Conservation (phyloP, 2,888 invertebrate genomes). For the Metallyticus violacea region DNA sequence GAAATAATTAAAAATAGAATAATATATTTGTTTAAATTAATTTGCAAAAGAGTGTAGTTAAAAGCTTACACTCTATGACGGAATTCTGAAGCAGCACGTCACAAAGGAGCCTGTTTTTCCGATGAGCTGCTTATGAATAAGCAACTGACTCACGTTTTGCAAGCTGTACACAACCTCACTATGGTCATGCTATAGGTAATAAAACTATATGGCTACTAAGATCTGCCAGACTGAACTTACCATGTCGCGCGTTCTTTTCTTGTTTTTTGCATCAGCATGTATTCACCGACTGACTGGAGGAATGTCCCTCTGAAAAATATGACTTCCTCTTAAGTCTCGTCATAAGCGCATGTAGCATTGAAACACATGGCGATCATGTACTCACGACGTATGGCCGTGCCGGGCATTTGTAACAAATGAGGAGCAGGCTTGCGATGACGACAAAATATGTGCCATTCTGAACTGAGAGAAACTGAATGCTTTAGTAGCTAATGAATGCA, state of each 20-base stretch:
- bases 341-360: neutral
- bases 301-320: neutral
- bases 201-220: neutral
- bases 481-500: no score
- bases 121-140: neutral
- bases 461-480: no score
- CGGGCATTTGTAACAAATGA: neutral
- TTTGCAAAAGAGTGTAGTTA: no score
- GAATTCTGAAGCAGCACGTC: no score
- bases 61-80: no score
- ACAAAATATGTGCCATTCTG: neutral
- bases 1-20: no score
- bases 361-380: neutral
- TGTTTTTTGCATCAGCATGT: neutral
- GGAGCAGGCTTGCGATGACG: neutral
- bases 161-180: neutral
- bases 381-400: neutral
- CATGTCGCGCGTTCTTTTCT: neutral
- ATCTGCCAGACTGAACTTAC: neutral
- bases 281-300: neutral
- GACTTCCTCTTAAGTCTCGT: neutral
- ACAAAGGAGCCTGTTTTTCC: neutral
- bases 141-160: neutral
- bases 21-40: no score
- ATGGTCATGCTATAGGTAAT: neutral